Percentiles rank a stretch among this genome's conserved stretches.
Conservation (phyloP, 30 jellyfish, hydroid and myxozoan genomes). For the Mastigias papua region DNA sequence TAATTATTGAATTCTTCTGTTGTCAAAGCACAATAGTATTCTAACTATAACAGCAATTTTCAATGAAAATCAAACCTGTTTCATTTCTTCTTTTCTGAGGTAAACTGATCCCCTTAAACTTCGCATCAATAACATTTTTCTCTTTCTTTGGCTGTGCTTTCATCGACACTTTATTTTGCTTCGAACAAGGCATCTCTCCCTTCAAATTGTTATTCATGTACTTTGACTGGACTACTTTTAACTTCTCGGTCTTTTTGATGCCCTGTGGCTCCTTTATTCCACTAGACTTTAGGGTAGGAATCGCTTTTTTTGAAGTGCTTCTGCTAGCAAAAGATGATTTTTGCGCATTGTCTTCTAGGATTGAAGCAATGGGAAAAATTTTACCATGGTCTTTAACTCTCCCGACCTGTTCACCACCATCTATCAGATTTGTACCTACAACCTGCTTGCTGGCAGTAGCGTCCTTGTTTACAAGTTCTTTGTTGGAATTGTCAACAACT, state of each 20-base stretch:
- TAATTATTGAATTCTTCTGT: too few species aligned
- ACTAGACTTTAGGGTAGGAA: not conserved
- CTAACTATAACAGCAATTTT: too few species aligned
- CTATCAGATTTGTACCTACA: not conserved
- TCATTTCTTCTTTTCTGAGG: constrained; percentile 50
- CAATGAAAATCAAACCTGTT: constrained; percentile 43
- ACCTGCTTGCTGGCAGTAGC: not conserved
- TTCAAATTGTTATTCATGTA: not conserved
- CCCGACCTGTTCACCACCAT: not conserved
- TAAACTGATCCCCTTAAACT: constrained; percentile 19
- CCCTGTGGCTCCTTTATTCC: not conserved
- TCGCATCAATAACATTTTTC: constrained; percentile 37
- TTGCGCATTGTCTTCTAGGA: not conserved
- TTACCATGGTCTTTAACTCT: not conserved
- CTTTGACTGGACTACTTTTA: constrained; percentile 22
- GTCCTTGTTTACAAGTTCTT: not conserved
- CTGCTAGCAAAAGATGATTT: not conserved
- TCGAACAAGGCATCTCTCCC: not conserved
- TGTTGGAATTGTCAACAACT: not conserved
- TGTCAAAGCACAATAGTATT: too few species aligned
- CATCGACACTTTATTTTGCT: not conserved
- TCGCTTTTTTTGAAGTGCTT: not conserved
- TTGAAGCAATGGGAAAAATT: not conserved
- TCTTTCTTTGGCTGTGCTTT: constrained; percentile 1
- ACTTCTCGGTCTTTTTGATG: not conserved